Conservation (phyloP, 2,888 invertebrate genomes). For the Muscina levida region DNA sequence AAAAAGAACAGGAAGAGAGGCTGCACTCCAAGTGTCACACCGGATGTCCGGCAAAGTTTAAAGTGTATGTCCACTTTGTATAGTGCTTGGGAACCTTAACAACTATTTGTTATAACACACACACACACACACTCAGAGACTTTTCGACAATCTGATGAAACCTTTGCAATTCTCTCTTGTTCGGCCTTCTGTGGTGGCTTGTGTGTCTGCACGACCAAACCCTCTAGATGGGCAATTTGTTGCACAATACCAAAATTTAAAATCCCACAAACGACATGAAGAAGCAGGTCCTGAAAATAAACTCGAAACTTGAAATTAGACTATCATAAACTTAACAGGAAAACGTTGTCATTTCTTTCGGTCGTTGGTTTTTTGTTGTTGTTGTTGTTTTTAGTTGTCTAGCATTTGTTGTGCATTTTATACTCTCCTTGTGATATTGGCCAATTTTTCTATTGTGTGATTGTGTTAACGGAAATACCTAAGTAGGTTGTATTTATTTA, state of each 20-base stretch:
- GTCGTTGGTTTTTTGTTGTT: slow-evolving; percentile 36
- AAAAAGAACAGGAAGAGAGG: slow-evolving; percentile 67
- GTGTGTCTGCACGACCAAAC: slow-evolving; percentile 36
- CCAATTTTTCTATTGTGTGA: slow-evolving; percentile 41
- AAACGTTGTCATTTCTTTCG: slow-evolving; percentile 60
- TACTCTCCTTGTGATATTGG: slow-evolving; percentile 28
- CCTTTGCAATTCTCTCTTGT: slow-evolving; percentile 47
- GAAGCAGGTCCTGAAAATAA: slow-evolving; percentile 34
- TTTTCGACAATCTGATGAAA: slow-evolving; percentile 63
- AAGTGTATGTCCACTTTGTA: slow-evolving; percentile 69
- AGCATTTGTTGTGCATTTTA: slow-evolving; percentile 1
- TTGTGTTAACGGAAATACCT: slow-evolving; percentile 57
- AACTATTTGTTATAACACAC: slow-evolving; percentile 57
- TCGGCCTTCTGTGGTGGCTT: background rate
- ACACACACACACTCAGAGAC: no score
- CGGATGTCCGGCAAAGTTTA: slow-evolving; percentile 73
- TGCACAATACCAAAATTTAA: slow-evolving; percentile 58
- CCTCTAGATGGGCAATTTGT: slow-evolving; percentile 62
- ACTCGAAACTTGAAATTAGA: slow-evolving; percentile 59
- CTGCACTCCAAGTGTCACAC: slow-evolving; percentile 71
- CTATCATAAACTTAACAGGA: slow-evolving; percentile 63
- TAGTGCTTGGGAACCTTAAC: slow-evolving; percentile 61
- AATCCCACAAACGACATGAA: slow-evolving; percentile 1
- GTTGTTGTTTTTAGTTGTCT: background rate
- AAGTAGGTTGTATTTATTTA: slow-evolving; percentile 61